phyloP scores from a whole-genome alignment of 2,888 invertebrate genomes.

The Plagiodera versicolora region DNA sequence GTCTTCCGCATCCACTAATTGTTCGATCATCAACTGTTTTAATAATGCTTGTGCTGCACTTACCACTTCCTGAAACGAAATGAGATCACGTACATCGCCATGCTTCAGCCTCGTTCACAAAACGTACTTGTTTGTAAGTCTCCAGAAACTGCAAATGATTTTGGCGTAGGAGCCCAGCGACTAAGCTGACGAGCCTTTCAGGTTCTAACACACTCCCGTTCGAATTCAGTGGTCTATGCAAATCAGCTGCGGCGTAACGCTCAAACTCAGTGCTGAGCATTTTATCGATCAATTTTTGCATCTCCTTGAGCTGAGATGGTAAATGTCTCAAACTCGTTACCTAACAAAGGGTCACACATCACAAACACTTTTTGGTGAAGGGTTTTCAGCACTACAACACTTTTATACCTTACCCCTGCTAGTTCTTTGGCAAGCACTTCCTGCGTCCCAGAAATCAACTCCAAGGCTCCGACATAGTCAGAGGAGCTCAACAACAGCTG shows the following conservation, averaged over 20 bases:
- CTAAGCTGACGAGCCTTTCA: conserved; percentile 67
- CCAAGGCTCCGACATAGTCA: conserved; percentile 96
- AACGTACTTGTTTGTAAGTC: conserved; percentile 64
- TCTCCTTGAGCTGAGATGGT: conserved; percentile 92
- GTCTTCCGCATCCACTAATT: conserved; percentile 62
- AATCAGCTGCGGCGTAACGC: conserved; percentile 85
- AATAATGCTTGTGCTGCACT: conserved; percentile 85
- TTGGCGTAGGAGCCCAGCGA: conserved; percentile 86
- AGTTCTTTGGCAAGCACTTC: conserved; percentile 89
- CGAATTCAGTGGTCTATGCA: conserved; percentile 76
- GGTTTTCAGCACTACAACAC: no score
- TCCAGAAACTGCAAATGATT: conserved; percentile 88
- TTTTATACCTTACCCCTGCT: conserved; percentile 62
- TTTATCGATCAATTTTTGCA: conserved; percentile 93
- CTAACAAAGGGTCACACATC: not conserved
- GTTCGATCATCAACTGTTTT: conserved; percentile 86
- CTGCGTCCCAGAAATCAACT: conserved; percentile 94
- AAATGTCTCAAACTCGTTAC: conserved; percentile 93
- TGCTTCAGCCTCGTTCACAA: no score
- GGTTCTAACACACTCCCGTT: conserved; percentile 70
- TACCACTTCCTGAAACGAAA: conserved; percentile 77
- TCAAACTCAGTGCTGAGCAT: conserved; percentile 96
- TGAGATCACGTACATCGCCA: no score
- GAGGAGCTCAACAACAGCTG: conserved; percentile 91
- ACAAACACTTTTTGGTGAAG: not conserved